Percentiles rank a stretch among this genome's conserved stretches.
These are phyloP conservation scores for Metacarcinus magister DNA, from an alignment of 2,888 invertebrate species.

Conservation along the genomic window DNA sequence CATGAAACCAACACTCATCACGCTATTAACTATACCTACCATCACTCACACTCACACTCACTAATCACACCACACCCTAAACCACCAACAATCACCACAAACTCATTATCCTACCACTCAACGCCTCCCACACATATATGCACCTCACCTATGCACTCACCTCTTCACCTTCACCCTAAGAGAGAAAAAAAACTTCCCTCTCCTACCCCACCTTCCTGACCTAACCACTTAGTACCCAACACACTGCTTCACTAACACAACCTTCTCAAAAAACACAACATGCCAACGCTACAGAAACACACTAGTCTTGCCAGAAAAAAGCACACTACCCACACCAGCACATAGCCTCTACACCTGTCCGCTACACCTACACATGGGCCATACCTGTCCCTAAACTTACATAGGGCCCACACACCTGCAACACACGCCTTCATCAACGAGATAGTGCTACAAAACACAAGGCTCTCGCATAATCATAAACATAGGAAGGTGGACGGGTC, in stretches of 20 bases:
- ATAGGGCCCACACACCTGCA: not conserved
- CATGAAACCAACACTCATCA: not conserved
- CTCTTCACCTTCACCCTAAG: too few relatives aligned
- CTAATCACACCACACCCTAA: not conserved
- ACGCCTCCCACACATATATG: too few relatives aligned
- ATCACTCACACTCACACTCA: not conserved
- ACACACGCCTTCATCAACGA: slow-evolving; percentile 3
- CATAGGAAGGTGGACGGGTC: not conserved
- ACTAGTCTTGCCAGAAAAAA: not conserved
- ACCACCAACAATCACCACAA: not conserved
- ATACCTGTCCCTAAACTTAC: not conserved
- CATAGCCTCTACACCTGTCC: not conserved
- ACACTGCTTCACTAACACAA: not conserved
- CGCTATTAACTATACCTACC: not conserved
- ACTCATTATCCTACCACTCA: not conserved
- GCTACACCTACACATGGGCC: not conserved
- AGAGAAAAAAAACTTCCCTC: not conserved
- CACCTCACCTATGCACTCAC: too few relatives aligned
- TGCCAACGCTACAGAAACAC: not conserved
- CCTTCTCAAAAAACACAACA: not conserved
- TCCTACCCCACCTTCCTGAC: not conserved
- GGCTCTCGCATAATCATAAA: slow-evolving; percentile 19
- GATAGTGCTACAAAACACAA: not conserved
- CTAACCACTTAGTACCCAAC: not conserved
- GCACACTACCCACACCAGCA: not conserved